These are phyloP conservation scores for Siphamia tubifer DNA, from an alignment of 2,113 vertebrate genomes.

Conservation along the genomic window DNA sequence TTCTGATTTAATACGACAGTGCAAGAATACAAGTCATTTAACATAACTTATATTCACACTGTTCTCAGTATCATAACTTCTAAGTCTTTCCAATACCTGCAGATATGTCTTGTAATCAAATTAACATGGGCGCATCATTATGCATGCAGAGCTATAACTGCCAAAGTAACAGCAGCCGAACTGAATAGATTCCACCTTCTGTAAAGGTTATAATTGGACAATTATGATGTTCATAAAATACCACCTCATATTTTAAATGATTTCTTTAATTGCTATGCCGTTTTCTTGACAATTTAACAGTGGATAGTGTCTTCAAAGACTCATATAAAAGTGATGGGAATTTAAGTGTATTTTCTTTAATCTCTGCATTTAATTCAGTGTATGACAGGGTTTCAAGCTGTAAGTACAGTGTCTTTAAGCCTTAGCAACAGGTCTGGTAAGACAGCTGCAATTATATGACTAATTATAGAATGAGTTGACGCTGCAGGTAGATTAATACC, in stretches of 20 bases:
- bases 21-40: neutral
- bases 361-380: slow-evolving; percentile 23
- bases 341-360: slow-evolving; percentile 38
- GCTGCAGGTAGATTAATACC: slow-evolving; percentile 51
- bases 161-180: neutral
- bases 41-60: neutral
- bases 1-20: neutral
- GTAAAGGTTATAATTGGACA: neutral
- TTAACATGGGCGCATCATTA: neutral
- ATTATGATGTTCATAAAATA: neutral
- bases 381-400: neutral
- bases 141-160: neutral
- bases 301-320: neutral
- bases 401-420: slow-evolving; percentile 19
- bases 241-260: neutral
- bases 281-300: neutral
- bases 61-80: neutral
- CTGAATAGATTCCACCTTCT: neutral
- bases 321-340: neutral
- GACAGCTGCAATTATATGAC: slow-evolving; percentile 45
- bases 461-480: slow-evolving; percentile 65
- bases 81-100: neutral
- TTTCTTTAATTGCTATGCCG: neutral
- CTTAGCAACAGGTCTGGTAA: slow-evolving; percentile 65
- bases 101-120: slow-evolving; percentile 4